Conservation (phyloP, 1,140 invertebrate genomes). For the Zelostemma sp. region DNA sequence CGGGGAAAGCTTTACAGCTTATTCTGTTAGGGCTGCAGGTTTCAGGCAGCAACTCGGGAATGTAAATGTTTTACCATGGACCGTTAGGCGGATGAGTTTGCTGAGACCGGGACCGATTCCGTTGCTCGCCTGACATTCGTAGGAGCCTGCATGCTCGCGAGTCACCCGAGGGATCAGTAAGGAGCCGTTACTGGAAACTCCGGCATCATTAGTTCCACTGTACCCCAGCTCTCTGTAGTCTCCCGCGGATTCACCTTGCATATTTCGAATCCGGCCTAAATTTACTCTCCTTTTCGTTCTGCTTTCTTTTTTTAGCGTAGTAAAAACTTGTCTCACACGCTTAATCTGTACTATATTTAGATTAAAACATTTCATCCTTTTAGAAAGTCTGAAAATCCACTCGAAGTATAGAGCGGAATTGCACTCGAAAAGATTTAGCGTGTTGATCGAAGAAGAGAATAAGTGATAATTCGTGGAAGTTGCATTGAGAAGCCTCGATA, state of each 20-base stretch:
- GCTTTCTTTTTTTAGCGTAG: too few relatives aligned
- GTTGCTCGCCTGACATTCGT: constrained; percentile 76
- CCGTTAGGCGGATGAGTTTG: constrained; percentile 76
- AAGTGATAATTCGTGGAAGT: too few relatives aligned
- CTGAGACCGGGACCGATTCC: constrained; percentile 76
- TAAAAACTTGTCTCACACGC: too few relatives aligned
- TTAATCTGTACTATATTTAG: too few relatives aligned
- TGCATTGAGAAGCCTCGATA: too few relatives aligned
- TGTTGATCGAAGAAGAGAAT: too few relatives aligned
- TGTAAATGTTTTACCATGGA: constrained; percentile 76
- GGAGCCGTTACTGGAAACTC: constrained; percentile 71
- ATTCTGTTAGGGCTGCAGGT: constrained; percentile 1
- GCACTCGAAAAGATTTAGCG: too few relatives aligned
- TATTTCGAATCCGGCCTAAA: too few relatives aligned
- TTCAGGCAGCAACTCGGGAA: constrained; percentile 9
- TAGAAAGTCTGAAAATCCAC: too few relatives aligned
- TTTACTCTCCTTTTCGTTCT: too few relatives aligned
- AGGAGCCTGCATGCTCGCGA: constrained; percentile 73
- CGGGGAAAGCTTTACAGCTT: constrained; percentile 38
- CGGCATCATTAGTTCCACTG: constrained; percentile 60
- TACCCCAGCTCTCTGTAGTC: constrained; percentile 66
- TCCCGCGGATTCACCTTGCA: constrained; percentile 60
- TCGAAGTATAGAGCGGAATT: too few relatives aligned
- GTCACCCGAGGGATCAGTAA: constrained; percentile 71
- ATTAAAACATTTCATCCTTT: too few relatives aligned